Evolutionary conservation across 2,113 vertebrate genomes (phyloP).

Genomic region (Catharus bicknelli): DNA sequence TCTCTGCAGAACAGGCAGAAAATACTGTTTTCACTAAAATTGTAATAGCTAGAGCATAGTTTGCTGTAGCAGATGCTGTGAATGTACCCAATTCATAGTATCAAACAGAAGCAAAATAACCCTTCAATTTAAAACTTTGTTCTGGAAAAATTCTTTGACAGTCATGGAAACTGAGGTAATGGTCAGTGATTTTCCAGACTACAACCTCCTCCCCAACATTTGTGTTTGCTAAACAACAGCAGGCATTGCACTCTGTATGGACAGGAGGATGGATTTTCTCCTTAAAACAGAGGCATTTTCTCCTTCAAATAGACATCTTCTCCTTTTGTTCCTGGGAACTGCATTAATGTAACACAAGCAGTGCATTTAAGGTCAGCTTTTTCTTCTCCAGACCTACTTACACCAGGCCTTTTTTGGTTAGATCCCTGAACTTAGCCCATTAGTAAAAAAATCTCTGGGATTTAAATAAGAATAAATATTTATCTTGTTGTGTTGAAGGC

Average conservation of each 20-base stretch:
- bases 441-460: background rate
- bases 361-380: background rate
- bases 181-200: background rate
- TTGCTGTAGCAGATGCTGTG: background rate
- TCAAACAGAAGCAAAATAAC: background rate
- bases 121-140: background rate
- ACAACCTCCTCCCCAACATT: background rate
- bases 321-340: background rate
- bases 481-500: background rate
- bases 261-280: background rate
- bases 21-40: background rate
- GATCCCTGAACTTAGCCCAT: background rate
- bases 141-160: background rate
- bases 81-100: background rate
- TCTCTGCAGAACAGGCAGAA: background rate
- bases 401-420: background rate
- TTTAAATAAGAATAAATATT: slow-evolving; percentile 33
- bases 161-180: background rate
- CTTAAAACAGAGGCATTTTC: background rate
- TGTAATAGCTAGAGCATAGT: background rate
- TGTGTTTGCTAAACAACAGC: background rate
- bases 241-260: background rate
- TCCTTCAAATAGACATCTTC: background rate
- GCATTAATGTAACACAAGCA: background rate
- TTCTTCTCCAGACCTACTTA: background rate